Conservation (phyloP, 2,797 vertebrate genomes). For the Decapterus maruadsi region DNA sequence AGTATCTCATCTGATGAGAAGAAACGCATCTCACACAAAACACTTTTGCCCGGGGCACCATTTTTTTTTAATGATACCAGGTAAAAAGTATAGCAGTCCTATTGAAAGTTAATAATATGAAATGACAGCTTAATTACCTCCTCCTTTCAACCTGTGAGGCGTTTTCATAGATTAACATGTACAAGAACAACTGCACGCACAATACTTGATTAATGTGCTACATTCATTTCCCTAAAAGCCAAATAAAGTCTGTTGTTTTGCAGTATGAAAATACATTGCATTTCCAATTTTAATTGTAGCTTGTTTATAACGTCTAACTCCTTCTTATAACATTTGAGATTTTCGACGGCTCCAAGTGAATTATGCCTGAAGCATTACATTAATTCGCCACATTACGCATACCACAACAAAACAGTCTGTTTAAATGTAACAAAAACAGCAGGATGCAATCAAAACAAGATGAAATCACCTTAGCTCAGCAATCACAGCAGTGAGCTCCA, state of each 20-base stretch:
- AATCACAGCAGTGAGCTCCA: not conserved
- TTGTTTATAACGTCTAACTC: not conserved
- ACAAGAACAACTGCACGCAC: not conserved
- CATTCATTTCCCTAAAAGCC: not conserved
- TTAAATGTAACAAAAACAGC: not conserved
- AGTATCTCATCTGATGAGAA: not conserved
- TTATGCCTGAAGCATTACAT: not conserved
- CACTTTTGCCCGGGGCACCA: not conserved
- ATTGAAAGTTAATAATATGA: slow-evolving; percentile 6
- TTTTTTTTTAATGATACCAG: not conserved
- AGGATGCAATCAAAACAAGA: not conserved
- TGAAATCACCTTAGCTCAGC: not conserved
- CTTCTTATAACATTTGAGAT: not conserved
- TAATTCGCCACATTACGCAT: not conserved
- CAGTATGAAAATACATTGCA: not conserved
- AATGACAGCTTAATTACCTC: slow-evolving; percentile 8
- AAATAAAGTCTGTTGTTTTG: not conserved
- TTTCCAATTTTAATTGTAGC: slow-evolving; percentile 2
- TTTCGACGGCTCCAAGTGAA: not conserved
- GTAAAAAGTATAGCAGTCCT: not conserved
- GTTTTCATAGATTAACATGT: not conserved
- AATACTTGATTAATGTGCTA: not conserved
- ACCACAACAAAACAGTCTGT: not conserved
- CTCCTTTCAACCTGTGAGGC: not conserved
- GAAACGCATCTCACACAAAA: not conserved